Base-by-base conservation (phyloP, 2,113 vertebrate species). In the Notothenia rossii region DNA sequence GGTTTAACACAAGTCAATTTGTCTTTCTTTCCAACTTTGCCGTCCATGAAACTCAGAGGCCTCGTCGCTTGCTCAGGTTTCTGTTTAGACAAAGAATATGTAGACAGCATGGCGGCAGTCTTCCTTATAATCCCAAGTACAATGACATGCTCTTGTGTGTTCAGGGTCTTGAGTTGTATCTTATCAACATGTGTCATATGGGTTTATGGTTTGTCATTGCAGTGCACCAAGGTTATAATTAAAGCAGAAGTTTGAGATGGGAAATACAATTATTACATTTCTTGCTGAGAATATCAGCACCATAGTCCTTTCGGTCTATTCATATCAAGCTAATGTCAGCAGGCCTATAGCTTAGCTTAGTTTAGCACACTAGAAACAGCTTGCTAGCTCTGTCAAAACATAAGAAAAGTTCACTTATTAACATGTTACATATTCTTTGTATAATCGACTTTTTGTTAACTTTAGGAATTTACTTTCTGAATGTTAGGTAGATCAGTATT, bases 1-100 rank as follows among this genome's bases (percentile, higher is more conserved):
- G n/a, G 55, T 78, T 36, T 82, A 33, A 53, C 62, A 58, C 65
- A 50, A 2, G 10, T 74, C 68, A 29, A 58, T 66, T 71, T 79
- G 10, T 54, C 20, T 81, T 76, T 71, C 53, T 68, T 18, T 67
- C 2, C 50, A 45, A 25, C 40, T 72, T 63, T 75, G 82, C 48
- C 10, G 1, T 46, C 40, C 15, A 4, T 75, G 82, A 72, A 56
- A 77, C 64, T 65, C 51, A 73, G n/a, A 73, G 67, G 70, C 60
- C 64, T 51, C 0, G 3, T n/a, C 2, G 10, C 63, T 73, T 58
- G 20, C 79, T 86, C 75, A 75, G 46, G 67, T 89, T 84, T 88
- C 79, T 60, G 14, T 58, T 61, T 15, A 29, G 59, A 90, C 86
- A 75, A 83, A 72, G 67, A 79, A 17, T 25, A 15, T 1, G 6